phyloP scores from a whole-genome alignment of 2,113 vertebrate species.

The Dicrurus megarhynchus region DNA sequence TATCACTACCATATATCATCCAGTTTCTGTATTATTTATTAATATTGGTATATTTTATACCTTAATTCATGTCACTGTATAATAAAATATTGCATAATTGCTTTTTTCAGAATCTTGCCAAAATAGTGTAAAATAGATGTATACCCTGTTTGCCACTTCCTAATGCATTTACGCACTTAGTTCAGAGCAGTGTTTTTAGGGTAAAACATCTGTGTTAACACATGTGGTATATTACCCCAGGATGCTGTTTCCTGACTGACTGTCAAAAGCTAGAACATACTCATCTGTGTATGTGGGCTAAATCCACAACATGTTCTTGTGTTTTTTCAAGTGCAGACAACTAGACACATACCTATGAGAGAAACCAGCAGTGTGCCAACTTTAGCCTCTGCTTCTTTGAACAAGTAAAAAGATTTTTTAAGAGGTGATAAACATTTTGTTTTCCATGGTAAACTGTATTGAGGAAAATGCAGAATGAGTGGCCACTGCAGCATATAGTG shows the following conservation, averaged over 20 bases:
- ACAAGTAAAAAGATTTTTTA: not conserved
- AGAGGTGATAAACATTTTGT: not conserved
- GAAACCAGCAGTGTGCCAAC: not conserved
- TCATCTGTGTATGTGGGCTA: not conserved
- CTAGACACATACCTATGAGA: not conserved
- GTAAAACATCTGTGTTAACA: fast-evolving
- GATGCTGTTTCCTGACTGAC: not conserved
- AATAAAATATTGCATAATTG: not conserved
- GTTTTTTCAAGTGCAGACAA: not conserved
- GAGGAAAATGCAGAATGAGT: not conserved
- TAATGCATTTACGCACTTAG: not conserved
- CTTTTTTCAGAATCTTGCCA: not conserved
- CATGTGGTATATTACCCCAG: not conserved
- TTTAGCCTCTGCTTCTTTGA: not conserved
- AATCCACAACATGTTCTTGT: not conserved
- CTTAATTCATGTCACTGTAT: not conserved
- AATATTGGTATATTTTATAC: not conserved
- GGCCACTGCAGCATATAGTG: fast-evolving
- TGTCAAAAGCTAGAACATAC: not conserved
- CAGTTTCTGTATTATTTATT: not conserved
- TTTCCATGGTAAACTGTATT: not conserved
- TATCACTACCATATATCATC: not conserved
- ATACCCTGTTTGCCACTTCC: not conserved
- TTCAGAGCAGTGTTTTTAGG: not conserved
- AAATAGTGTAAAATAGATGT: not conserved